phyloP scores from a whole-genome alignment of 2,113 vertebrate species.

The Tupaia chinensis region DNA sequence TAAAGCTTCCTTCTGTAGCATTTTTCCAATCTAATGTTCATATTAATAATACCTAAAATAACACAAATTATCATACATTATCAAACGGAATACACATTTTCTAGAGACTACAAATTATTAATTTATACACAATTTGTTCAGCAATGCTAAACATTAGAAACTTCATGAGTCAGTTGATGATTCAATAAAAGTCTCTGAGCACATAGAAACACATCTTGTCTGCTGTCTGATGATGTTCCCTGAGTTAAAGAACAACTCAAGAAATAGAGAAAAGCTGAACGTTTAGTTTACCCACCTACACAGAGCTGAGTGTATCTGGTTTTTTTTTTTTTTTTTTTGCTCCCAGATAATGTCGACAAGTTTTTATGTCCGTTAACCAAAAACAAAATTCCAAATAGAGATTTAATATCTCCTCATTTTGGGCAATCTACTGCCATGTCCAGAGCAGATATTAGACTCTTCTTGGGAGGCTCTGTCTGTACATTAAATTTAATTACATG shows the following conservation, averaged over 20 bases:
- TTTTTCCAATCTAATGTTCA: background rate
- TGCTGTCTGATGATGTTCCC: background rate
- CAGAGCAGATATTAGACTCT: background rate
- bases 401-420: background rate
- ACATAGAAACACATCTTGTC: background rate
- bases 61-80: background rate
- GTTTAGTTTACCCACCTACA: slow-evolving; percentile 37
- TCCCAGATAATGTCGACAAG: slow-evolving; percentile 54
- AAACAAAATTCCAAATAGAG: slow-evolving; percentile 6
- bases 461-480: background rate
- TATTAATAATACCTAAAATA: slow-evolving; percentile 37
- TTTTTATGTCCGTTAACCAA: background rate
- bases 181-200: slow-evolving; percentile 4
- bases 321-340: background rate
- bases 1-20: background rate
- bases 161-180: background rate
- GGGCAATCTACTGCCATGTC: background rate
- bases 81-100: background rate
- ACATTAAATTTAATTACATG: background rate
- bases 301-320: background rate
- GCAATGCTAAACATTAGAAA: background rate
- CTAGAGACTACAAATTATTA: background rate
- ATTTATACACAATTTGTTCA: background rate
- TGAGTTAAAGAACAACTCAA: slow-evolving; percentile 26
- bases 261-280: background rate